phyloP scores from a whole-genome alignment of 2,113 vertebrate genomes.

The Clupea harengus region DNA sequence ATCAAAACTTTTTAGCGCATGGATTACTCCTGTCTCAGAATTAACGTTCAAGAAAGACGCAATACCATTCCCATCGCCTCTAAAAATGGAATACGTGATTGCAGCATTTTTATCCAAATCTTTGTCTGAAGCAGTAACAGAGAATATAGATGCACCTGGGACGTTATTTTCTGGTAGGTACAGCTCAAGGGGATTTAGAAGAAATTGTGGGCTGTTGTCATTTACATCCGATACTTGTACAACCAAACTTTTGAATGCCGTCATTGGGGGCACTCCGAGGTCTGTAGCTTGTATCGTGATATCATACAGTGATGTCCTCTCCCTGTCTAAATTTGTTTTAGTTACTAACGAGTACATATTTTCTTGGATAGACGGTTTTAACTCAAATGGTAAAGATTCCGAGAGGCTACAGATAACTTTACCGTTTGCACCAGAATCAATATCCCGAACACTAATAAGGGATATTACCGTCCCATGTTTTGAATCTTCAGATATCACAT shows the following conservation, averaged over 20 bases:
- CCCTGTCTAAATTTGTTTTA: conserved; percentile 2
- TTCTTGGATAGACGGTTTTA: conserved; percentile 28
- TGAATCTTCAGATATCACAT: conserved; percentile 44
- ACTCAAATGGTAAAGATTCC: conserved; percentile 34
- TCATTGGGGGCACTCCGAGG: conserved; percentile 25
- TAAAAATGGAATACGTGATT: background rate
- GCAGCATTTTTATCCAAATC: background rate
- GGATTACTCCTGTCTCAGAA: background rate
- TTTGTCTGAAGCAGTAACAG: conserved; percentile 30
- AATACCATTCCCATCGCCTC: background rate
- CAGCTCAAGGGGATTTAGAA: conserved; percentile 25
- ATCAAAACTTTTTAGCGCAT: background rate
- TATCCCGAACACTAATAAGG: conserved; percentile 28
- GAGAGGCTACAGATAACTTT: conserved; percentile 18
- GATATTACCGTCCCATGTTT: conserved; percentile 24
- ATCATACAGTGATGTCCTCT: conserved; percentile 19
- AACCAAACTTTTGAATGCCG: conserved; percentile 22
- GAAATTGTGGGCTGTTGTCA: conserved; percentile 45
- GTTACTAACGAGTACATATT: conserved; percentile 28
- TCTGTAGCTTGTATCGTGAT: conserved; percentile 34
- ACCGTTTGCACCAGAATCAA: conserved; percentile 35
- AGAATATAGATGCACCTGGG: conserved; percentile 32
- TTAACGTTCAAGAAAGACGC: background rate
- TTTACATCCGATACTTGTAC: conserved; percentile 41
- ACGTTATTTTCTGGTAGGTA: conserved; percentile 48